Evolutionary conservation across 2,888 invertebrate genomes (phyloP), one percentile per base, ranked within the genome.

Genomic region (Drosophila mulleri): DNA sequence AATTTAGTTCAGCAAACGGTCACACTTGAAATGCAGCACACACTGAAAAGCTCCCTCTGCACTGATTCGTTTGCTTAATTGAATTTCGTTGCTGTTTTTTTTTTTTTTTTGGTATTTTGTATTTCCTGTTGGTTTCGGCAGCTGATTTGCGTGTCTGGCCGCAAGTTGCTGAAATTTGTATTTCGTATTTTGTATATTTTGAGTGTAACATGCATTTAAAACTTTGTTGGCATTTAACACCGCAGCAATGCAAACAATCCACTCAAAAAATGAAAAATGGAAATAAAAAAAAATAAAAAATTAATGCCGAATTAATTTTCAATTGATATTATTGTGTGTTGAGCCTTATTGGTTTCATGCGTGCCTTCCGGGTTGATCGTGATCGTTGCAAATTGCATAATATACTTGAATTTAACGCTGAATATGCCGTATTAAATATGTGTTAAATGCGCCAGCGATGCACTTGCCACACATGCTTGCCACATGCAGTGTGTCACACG

Each of bases 321-420:
- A 62, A 77, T 72, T 72, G 61, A 66, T 80, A 61, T 80, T 52
- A 67, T 64, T 75, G 26, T 68, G 59, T 48, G 61, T 69, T 44
- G 68, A 67, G 62, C 47, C 73, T 83, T 67, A 75, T 87, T 67
- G 65, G 26, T 52, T 64, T 82, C n/a, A 48, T 73, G 87, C 72
- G 79, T 81, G 86, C 65, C 67, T 83, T 83, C 83, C 83, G 71
- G 66, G 74, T n/a, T n/a, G n/a, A n/a, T n/a, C n/a, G n/a, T 57
- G 48, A 59, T 47, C 39, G 48, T 35, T 45, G 56, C 42, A 39
- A 48, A 48, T 78, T 72, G 60, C 77, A 76, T 77, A 77, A 77
- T 56, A 20, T 20, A 23, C 44, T 20, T 37, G 18, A 20, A 32
- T 37, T 61, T 16, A 26, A 18, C 47, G 39, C 58, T 70, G 41